Evolutionary conservation across 2,113 vertebrate genomes (phyloP).

Genomic region (Dascyllus trimaculatus): DNA sequence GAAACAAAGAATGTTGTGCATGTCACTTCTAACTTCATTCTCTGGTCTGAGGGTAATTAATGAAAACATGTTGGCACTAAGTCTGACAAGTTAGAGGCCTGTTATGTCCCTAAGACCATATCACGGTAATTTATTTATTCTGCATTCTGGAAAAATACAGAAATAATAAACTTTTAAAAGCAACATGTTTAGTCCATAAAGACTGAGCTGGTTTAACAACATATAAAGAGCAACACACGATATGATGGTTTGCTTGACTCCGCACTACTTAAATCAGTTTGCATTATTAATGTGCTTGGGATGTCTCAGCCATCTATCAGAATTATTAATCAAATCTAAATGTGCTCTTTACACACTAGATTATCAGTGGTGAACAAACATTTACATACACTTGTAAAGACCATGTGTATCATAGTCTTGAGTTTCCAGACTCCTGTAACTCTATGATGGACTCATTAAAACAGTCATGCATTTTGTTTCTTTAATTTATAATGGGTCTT

Average conservation of each 20-base stretch:
- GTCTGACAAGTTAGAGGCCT: background rate
- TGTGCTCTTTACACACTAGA: background rate
- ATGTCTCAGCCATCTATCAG: constrained; percentile 23
- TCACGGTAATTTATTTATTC: background rate
- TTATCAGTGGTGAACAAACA: too few relatives aligned
- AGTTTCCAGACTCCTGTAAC: too few relatives aligned
- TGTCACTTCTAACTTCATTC: too few relatives aligned
- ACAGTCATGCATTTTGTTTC: too few relatives aligned
- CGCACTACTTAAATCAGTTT: background rate
- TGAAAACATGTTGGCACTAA: too few relatives aligned
- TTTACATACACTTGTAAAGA: too few relatives aligned
- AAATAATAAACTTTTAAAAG: background rate
- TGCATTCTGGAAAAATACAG: background rate
- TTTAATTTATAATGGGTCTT: too few relatives aligned
- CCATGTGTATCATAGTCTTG: too few relatives aligned
- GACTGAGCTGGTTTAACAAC: background rate
- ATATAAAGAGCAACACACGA: background rate
- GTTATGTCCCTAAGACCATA: background rate
- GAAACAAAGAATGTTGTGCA: too few relatives aligned
- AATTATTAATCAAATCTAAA: background rate
- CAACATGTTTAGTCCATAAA: background rate
- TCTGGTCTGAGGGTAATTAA: too few relatives aligned
- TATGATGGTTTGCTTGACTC: background rate
- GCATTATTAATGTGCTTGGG: constrained; percentile 4
- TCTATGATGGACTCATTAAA: too few relatives aligned